These are phyloP conservation scores for Aradophagus sp. DNA, from an alignment of 1,140 invertebrate genomes.

Conservation along the genomic window DNA sequence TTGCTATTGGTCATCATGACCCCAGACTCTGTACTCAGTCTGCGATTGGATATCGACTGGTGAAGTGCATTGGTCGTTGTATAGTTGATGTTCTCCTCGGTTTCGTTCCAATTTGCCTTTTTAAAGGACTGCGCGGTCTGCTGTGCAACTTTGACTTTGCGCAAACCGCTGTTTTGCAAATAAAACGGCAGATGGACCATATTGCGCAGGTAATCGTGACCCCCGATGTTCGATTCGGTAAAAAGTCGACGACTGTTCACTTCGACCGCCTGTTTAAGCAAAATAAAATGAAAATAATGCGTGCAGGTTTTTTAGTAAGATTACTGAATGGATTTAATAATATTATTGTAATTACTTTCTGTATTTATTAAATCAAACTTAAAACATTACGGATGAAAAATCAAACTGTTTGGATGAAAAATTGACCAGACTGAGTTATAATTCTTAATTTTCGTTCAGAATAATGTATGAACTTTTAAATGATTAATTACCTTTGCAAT, in stretches of 20 bases:
- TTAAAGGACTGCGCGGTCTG: constrained; percentile 79
- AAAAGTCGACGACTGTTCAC: constrained; percentile 90
- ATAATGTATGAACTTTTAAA: not conserved
- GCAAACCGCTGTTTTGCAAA: constrained; percentile 95
- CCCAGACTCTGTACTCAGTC: constrained; percentile 84
- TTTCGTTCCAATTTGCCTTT: constrained; percentile 69
- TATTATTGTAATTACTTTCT: too few species aligned
- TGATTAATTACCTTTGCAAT: constrained; percentile 96
- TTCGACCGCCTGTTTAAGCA: constrained; percentile 92
- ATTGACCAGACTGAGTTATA: too few species aligned
- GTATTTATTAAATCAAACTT: too few species aligned
- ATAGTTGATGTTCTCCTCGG: constrained; percentile 74
- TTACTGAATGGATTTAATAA: too few species aligned
- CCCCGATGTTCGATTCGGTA: constrained; percentile 91
- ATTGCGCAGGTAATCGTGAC: constrained; percentile 95
- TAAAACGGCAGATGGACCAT: constrained; percentile 98
- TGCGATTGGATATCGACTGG: constrained; percentile 80
- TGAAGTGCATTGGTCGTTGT: constrained; percentile 71
- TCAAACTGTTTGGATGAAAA: too few species aligned
- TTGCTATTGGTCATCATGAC: constrained; percentile 84
- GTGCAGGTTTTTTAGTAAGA: too few species aligned
- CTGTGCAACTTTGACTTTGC: constrained; percentile 90
- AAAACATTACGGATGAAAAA: too few species aligned
- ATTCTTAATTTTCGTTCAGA: too few species aligned
- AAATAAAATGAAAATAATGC: constrained; percentile 12